Conservation (phyloP, 2,888 invertebrate species). For the Rutpela maculata region DNA sequence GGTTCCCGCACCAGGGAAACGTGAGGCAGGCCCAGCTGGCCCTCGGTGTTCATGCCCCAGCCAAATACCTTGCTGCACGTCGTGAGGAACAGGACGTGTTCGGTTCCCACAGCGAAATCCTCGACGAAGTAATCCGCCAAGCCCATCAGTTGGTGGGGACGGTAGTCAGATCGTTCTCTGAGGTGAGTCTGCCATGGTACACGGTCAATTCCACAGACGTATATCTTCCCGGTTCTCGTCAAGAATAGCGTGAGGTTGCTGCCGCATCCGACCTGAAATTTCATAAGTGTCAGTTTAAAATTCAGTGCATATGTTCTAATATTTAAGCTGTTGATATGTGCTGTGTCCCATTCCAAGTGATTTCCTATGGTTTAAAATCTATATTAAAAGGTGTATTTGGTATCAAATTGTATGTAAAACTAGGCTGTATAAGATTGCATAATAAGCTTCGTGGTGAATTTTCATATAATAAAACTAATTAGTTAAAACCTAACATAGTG, state of each 20-base stretch:
- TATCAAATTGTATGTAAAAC: too few relatives aligned
- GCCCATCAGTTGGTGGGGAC: slow-evolving; percentile 75
- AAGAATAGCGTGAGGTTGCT: slow-evolving; percentile 80
- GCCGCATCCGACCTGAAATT: slow-evolving; percentile 75
- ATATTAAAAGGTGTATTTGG: too few relatives aligned
- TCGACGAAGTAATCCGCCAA: slow-evolving; percentile 75
- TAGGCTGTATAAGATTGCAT: too few relatives aligned
- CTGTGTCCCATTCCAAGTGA: too few relatives aligned
- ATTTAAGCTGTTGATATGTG: neutral
- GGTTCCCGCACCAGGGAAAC: slow-evolving; percentile 77
- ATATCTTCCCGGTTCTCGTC: slow-evolving; percentile 78
- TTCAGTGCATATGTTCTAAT: too few relatives aligned
- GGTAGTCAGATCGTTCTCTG: slow-evolving; percentile 74
- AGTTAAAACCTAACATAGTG: too few relatives aligned
- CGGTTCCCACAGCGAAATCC: slow-evolving; percentile 79
- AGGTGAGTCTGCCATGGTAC: slow-evolving; percentile 77
- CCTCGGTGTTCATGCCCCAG: slow-evolving; percentile 81
- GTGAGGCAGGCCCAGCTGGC: slow-evolving; percentile 78
- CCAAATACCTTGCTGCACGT: slow-evolving; percentile 77
- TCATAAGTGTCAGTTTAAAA: neutral
- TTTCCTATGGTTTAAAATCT: too few relatives aligned
- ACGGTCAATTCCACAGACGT: slow-evolving; percentile 79
- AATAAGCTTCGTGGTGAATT: too few relatives aligned
- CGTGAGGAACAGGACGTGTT: slow-evolving; percentile 78
- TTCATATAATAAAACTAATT: too few relatives aligned